A percentile compares a stretch with the other conserved stretches of the same genome.
Evolutionary conservation across 1,140 invertebrate species (phyloP).

Genomic region (Sitodiplosis mosellana): DNA sequence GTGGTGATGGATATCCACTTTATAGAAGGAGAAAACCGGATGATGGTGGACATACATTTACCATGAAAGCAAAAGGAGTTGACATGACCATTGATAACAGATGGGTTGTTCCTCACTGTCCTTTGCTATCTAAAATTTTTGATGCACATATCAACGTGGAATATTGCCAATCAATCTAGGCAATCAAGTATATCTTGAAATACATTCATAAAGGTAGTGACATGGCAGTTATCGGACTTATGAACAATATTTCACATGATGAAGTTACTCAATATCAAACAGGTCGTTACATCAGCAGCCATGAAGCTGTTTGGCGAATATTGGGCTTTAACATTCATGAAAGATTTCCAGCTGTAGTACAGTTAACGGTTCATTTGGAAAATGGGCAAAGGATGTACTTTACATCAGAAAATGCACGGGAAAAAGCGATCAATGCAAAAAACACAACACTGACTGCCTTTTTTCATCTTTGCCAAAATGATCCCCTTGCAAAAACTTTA

Average conservation of each 20-base stretch:
- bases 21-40: slow-evolving; percentile 21
- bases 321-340: slow-evolving; percentile 20
- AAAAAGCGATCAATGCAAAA: slow-evolving; percentile 12
- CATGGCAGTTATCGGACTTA: slow-evolving; percentile 5
- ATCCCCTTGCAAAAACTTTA: slow-evolving; percentile 23
- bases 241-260: slow-evolving; percentile 5
- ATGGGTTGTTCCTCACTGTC: slow-evolving; percentile 17
- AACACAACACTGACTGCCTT: slow-evolving; percentile 22
- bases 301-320: slow-evolving; percentile 26
- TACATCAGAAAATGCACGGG: slow-evolving; percentile 11
- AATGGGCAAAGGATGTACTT: slow-evolving; percentile 24
- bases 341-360: slow-evolving; percentile 18
- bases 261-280: slow-evolving; percentile 15
- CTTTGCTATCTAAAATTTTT: slow-evolving; percentile 10
- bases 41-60: slow-evolving; percentile 19
- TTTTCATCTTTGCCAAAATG: slow-evolving; percentile 20
- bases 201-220: slow-evolving; percentile 26
- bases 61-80: slow-evolving; percentile 9
- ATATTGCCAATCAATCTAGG: slow-evolving; percentile 17
- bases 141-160: slow-evolving; percentile 19
- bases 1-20: slow-evolving; percentile 26
- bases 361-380: slow-evolving; percentile 24
- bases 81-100: slow-evolving; percentile 11
- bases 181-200: slow-evolving; percentile 28
- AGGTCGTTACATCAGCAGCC: slow-evolving; percentile 25